phyloP scores from a whole-genome alignment of 2,888 invertebrate genomes.

The Vanessa cardui region DNA sequence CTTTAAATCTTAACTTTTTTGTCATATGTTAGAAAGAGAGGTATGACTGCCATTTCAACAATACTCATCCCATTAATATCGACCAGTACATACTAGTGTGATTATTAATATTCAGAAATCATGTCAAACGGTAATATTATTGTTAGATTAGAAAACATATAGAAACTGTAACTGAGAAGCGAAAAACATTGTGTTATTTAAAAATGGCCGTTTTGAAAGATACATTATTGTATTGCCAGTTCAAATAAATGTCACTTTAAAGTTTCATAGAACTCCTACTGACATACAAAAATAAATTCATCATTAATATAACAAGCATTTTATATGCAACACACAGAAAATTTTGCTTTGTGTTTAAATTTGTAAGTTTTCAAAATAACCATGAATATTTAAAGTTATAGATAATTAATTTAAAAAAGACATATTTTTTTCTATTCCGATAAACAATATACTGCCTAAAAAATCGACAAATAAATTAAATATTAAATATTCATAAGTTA shows the following conservation, averaged over 20 bases:
- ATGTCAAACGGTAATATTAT: background rate
- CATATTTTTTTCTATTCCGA: background rate
- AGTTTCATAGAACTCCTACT: constrained; percentile 4
- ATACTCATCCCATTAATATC: too few relatives aligned
- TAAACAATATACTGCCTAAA: constrained; percentile 1
- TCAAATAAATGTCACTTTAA: constrained; percentile 21
- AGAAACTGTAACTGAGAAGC: background rate
- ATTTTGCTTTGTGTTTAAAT: background rate
- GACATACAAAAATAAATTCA: constrained; percentile 21
- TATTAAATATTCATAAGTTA: constrained; percentile 9
- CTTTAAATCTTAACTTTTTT: background rate
- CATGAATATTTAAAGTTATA: background rate
- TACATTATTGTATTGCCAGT: constrained; percentile 16
- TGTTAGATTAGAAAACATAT: background rate
- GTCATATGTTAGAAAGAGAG: too few relatives aligned
- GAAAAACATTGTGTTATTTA: background rate
- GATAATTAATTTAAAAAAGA: background rate
- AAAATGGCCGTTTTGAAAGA: background rate
- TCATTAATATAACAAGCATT: constrained; percentile 13
- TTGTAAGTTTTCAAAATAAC: background rate
- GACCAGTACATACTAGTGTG: too few relatives aligned
- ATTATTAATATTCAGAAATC: too few relatives aligned
- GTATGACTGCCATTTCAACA: too few relatives aligned
- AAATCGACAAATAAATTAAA: constrained; percentile 1
- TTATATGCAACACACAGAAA: background rate